A percentile compares a stretch with the other conserved stretches of the same genome.
phyloP scores from a whole-genome alignment of 2,113 vertebrate species.

The cattle (Bos taurus) region DNA sequence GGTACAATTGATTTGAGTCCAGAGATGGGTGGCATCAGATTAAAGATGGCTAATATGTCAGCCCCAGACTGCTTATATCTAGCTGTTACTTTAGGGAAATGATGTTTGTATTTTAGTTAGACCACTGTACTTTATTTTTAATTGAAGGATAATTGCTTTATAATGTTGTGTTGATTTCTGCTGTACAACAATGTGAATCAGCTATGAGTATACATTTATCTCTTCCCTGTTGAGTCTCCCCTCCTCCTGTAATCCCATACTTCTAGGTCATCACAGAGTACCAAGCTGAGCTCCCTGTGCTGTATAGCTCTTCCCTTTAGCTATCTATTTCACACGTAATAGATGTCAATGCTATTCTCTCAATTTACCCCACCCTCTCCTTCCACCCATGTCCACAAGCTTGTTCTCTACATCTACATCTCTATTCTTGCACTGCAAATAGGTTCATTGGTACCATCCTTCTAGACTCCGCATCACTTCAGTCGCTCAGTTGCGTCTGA shows the following conservation, averaged over 20 bases:
- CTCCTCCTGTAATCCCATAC: not conserved
- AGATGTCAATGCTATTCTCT: not conserved
- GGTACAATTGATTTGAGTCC: not conserved
- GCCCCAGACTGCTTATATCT: not conserved
- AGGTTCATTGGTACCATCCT: not conserved
- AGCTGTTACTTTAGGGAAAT: not conserved
- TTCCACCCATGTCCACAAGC: not conserved
- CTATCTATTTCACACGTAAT: not conserved
- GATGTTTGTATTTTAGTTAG: not conserved
- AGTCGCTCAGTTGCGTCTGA: accelerated
- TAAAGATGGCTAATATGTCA: not conserved
- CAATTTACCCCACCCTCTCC: not conserved
- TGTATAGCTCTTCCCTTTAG: not conserved
- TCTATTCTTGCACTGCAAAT: not conserved
- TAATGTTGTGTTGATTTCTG: not conserved
- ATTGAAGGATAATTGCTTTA: not conserved
- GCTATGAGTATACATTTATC: not conserved
- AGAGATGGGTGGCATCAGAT: not conserved
- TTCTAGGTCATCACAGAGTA: not conserved
- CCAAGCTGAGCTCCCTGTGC: not conserved
- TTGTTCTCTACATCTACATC: not conserved
- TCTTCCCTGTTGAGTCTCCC: not conserved
- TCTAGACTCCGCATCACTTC: not conserved
- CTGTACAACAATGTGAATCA: not conserved
- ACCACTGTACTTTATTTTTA: not conserved